Evolutionary conservation across 2,113 vertebrate species (phyloP).

Genomic region (human (Homo sapiens)): GRCh38 chr1:8015501-8016000

Average conservation of each 20-base stretch:
- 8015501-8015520: conserved; percentile 87
- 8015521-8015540: conserved; percentile 87
- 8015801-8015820: not conserved
- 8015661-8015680: conserved; percentile 54
- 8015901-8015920: not conserved
- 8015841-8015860: not conserved
- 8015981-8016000: not conserved
- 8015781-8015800: fast-evolving
- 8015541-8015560: conserved; percentile 90
- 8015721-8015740: not conserved
- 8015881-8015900: not conserved
- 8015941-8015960: not conserved
- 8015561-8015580: conserved; percentile 91
- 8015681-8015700: conserved; percentile 80
- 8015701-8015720: not conserved
- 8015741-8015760: not conserved
- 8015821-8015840: not conserved
- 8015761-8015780: not conserved
- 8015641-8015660: conserved; percentile 49
- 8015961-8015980: not conserved
- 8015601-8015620: conserved; percentile 95
- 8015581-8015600: conserved; percentile 93
- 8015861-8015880: not conserved
- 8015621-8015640: conserved; percentile 70
- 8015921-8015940: not conserved